A percentile compares a stretch with the other conserved stretches of the same genome.
phyloP scores from a whole-genome alignment of 2,797 vertebrate species.

The Podarcis siculus region DNA sequence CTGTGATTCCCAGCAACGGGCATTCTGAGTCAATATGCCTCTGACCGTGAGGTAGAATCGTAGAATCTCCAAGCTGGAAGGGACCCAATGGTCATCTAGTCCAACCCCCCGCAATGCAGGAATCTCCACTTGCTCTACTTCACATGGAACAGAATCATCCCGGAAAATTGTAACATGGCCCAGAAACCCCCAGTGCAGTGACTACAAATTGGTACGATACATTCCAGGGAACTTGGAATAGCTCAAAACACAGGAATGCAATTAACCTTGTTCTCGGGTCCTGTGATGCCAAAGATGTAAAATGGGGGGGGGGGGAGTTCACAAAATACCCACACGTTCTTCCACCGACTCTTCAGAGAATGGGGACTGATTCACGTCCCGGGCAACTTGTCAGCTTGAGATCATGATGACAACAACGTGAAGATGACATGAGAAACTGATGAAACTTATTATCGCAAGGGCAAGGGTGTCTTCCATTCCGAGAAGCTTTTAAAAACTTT shows the following conservation, averaged over 20 bases:
- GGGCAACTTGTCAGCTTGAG: not conserved
- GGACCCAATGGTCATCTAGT: too few relatives aligned
- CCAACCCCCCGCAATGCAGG: too few relatives aligned
- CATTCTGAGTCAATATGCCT: too few relatives aligned
- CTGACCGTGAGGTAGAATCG: too few relatives aligned
- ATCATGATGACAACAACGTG: not conserved
- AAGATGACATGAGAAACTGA: not conserved
- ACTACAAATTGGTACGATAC: not conserved
- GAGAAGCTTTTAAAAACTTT: not conserved
- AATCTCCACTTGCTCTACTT: too few relatives aligned
- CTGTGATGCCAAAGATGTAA: not conserved
- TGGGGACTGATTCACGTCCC: accelerated
- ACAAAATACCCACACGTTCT: not conserved
- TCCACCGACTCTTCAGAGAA: not conserved
- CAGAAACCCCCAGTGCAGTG: not conserved
- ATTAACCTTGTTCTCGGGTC: not conserved
- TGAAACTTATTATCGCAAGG: not conserved
- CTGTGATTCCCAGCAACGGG: too few relatives aligned
- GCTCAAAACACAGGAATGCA: not conserved
- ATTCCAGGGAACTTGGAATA: not conserved
- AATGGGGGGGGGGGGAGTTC: not conserved
- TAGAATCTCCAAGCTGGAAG: too few relatives aligned
- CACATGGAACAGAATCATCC: too few relatives aligned
- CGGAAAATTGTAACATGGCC: not conserved
- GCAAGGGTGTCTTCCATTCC: not conserved